Evolutionary conservation across 2,888 invertebrate genomes (phyloP).

Genomic region (Cistogaster globosa): DNA sequence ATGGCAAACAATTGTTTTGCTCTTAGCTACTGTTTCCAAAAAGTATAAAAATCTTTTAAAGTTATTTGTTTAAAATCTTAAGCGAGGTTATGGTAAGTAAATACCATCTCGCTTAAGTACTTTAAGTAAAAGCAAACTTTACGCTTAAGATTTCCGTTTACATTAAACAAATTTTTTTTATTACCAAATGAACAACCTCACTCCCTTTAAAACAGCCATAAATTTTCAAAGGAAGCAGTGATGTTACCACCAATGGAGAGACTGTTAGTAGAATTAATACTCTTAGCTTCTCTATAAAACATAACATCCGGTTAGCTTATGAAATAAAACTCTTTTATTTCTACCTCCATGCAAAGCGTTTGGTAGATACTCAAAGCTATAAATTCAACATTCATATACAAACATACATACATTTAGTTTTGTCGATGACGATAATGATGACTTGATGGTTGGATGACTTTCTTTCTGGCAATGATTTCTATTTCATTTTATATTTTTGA

Average conservation of each 20-base stretch:
- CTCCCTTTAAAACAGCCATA: neutral
- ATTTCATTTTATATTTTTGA: slow-evolving; percentile 28
- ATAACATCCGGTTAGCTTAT: slow-evolving; percentile 68
- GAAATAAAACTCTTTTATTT: slow-evolving; percentile 41
- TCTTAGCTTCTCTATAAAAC: slow-evolving; percentile 40
- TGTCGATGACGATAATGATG: slow-evolving; percentile 53
- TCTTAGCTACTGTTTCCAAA: slow-evolving; percentile 30
- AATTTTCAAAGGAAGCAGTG: slow-evolving; percentile 27
- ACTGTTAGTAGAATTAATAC: neutral
- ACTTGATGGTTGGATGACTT: slow-evolving; percentile 69
- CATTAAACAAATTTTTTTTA: slow-evolving; percentile 59
- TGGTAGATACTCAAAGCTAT: slow-evolving; percentile 22
- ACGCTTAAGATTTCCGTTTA: slow-evolving; percentile 70
- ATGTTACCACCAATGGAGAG: slow-evolving; percentile 31
- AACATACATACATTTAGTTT: neutral
- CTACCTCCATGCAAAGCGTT: neutral
- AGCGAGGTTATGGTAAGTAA: slow-evolving; percentile 60
- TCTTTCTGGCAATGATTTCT: slow-evolving; percentile 62
- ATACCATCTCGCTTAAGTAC: slow-evolving; percentile 69
- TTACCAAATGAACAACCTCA: slow-evolving; percentile 16
- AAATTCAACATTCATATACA: neutral
- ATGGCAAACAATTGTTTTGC: neutral
- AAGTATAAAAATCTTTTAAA: neutral
- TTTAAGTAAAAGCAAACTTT: slow-evolving; percentile 71
- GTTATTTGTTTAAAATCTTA: slow-evolving; percentile 50